Percentiles rank a stretch among this genome's conserved stretches.
Evolutionary conservation across 2,888 invertebrate genomes (phyloP).

Genomic region (Nebria salina): DNA sequence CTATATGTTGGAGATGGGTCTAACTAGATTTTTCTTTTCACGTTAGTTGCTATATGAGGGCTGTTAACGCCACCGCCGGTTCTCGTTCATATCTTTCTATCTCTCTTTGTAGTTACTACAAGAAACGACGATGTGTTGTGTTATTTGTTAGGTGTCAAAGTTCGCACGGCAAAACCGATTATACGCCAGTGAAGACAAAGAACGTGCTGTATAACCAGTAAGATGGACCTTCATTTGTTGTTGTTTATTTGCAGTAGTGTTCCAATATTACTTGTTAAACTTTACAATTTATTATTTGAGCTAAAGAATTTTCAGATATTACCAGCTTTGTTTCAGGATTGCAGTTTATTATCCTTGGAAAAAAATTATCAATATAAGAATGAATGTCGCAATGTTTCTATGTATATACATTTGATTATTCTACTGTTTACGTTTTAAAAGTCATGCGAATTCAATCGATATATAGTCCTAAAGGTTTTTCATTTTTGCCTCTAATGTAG

Average conservation of each 20-base stretch:
- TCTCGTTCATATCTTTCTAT: neutral
- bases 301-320: neutral
- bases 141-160: conserved; percentile 52
- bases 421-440: too few species aligned
- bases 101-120: conserved; percentile 16
- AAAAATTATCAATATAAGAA: too few species aligned
- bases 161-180: conserved; percentile 53
- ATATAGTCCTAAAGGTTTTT: too few species aligned
- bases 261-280: neutral
- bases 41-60: conserved; percentile 25
- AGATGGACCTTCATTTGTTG: neutral
- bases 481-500: too few species aligned
- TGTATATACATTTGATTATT: too few species aligned
- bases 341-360: too few species aligned
- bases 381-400: too few species aligned
- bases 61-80: neutral
- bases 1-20: conserved; percentile 47
- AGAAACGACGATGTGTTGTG: conserved; percentile 47
- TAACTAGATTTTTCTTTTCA: conserved; percentile 36
- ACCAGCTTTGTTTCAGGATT: neutral
- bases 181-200: conserved; percentile 51
- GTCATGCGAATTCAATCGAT: too few species aligned
- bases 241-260: neutral
- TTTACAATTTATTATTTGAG: neutral
- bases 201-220: conserved; percentile 43